Conservation (phyloP, 2,888 invertebrate genomes). For the Epirrhoe tristata region DNA sequence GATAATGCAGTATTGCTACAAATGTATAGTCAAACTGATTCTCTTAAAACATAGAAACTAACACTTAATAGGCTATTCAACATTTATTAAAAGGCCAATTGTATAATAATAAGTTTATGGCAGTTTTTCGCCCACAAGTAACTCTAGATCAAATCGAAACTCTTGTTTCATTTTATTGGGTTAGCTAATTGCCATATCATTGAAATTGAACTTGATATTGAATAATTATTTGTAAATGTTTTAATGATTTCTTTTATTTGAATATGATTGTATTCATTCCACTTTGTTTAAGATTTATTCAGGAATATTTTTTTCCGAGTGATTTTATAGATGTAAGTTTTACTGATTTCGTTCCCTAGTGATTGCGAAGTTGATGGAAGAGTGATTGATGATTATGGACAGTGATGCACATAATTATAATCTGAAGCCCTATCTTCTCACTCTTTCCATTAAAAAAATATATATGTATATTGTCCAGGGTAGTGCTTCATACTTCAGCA, state of each 20-base stretch:
- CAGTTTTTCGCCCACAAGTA: conserved; percentile 55
- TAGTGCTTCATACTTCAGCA: too few species aligned
- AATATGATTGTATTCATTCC: conserved; percentile 57
- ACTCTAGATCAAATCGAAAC: conserved; percentile 19
- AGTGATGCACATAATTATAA: too few species aligned
- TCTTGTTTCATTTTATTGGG: conserved; percentile 13
- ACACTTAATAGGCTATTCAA: conserved; percentile 14
- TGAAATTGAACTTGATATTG: conserved; percentile 23
- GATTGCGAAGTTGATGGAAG: too few species aligned
- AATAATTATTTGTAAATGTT: conserved; percentile 23
- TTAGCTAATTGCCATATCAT: conserved; percentile 51
- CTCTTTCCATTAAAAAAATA: too few species aligned
- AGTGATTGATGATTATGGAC: too few species aligned
- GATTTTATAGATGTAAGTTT: conserved; percentile 13
- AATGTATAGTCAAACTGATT: background rate
- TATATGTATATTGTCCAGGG: too few species aligned
- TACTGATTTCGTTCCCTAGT: too few species aligned
- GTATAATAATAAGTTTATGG: conserved; percentile 56
- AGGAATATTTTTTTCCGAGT: background rate
- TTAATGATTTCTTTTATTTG: conserved; percentile 37
- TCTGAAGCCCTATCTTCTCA: too few species aligned
- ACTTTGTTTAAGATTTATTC: conserved; percentile 50
- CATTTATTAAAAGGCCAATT: background rate
- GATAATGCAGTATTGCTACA: too few species aligned
- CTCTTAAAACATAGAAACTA: background rate